phyloP scores from a whole-genome alignment of 2,113 vertebrate species.

The rat (Rattus norvegicus) region GRCr8 NC_086032.1:36331501-36332000 shows the following conservation, averaged over 20 bases:
- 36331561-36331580: not conserved
- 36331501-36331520: not conserved
- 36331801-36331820: not conserved
- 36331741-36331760: not conserved
- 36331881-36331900: not conserved
- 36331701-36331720: not conserved
- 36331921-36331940: not conserved
- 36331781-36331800: not conserved
- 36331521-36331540: constrained; percentile 13
- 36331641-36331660: not conserved
- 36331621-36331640: not conserved
- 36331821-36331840: not conserved
- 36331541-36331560: not conserved
- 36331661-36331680: not conserved
- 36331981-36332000: not conserved
- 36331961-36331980: too few species aligned
- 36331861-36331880: not conserved
- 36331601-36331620: not conserved
- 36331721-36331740: not conserved
- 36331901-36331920: not conserved
- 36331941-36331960: not conserved
- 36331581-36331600: not conserved
- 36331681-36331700: not conserved
- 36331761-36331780: rapidly evolving
- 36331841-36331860: not conserved